A percentile compares a stretch with the other conserved stretches of the same genome.
These are phyloP conservation scores for Tautogolabrus adspersus DNA, from an alignment of 2,113 vertebrate genomes.

Conservation along the genomic window DNA sequence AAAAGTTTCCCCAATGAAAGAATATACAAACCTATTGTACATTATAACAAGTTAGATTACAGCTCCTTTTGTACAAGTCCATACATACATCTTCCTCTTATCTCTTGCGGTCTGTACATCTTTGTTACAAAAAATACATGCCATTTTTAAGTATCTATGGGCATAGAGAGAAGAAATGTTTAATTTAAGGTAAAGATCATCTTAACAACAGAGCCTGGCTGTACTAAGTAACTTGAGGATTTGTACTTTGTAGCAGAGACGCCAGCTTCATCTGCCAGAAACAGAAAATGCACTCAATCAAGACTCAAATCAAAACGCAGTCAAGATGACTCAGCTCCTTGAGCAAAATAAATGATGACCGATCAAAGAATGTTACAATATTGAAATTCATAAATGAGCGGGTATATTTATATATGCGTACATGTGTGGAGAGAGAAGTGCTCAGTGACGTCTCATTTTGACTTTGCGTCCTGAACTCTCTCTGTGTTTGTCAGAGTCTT, in stretches of 20 bases:
- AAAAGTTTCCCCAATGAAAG: constrained; percentile 64
- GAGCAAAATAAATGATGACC: constrained; percentile 24
- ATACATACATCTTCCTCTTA: constrained; percentile 81
- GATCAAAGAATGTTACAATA: constrained; percentile 42
- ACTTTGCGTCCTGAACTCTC: constrained; percentile 91
- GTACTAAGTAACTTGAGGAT: constrained; percentile 37
- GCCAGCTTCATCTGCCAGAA: constrained; percentile 42
- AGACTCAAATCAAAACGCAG: constrained; percentile 48
- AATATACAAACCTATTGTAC: constrained; percentile 76
- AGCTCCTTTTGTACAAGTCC: constrained; percentile 72
- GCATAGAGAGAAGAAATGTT: constrained; percentile 55
- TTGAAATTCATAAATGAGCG: constrained; percentile 47
- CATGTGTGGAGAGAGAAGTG: constrained; percentile 5
- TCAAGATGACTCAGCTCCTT: constrained; percentile 33
- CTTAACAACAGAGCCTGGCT: constrained; percentile 40
- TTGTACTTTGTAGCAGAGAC: constrained; percentile 37
- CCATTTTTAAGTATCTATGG: constrained; percentile 74
- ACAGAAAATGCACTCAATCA: constrained; percentile 57
- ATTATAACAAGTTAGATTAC: constrained; percentile 76
- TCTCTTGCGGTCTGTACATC: constrained; percentile 86
- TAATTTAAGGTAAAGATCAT: constrained; percentile 48
- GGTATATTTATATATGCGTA: constrained; percentile 35
- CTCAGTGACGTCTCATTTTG: constrained; percentile 97
- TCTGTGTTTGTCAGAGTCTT: constrained; percentile 78
- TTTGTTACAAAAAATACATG: constrained; percentile 88